Base-by-base conservation (phyloP, 2,888 invertebrate species). In the Pherbina coryleti region DNA sequence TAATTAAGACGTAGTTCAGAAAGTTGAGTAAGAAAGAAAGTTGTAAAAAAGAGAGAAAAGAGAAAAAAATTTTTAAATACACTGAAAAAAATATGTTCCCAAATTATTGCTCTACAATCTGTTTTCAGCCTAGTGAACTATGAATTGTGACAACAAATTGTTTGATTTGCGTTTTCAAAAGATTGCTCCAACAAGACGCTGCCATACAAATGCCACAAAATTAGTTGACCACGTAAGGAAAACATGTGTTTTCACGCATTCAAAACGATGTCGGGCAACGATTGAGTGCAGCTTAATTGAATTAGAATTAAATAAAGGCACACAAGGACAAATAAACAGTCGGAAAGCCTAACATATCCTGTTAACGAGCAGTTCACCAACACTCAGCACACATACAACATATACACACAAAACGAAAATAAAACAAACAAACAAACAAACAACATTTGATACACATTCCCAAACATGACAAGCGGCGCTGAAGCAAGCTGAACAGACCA, bases 191-290 rank as follows among this genome's bases (percentile, higher is more conserved):
- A 28, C 19, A 14, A 60, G 57, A 60, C 9, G 57, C 8, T 55
- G 55, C 19, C 25, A 11, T 60, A 60, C 17, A 25, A 22, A 19
- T 55, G n/a, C 8, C 11, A 3, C 8, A 60, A n/a, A 25, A 11
- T 14, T 25, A 7, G 57, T 25, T 60, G 25, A 60, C 9, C 57
- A 22, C 14, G 11, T 44, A 11, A 44, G 14, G 28, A 5, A 37
- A 67, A 67, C 67, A 67, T 37, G 44, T 67, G 67, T 67, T 67
- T 67, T 67, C 67, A 67, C 67, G 67, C 67, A 67, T 19, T 67
- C 44, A 37, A 67, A 34, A 60, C 60, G 11, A 60, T 60, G 60
- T 60, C 44, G 19, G 37, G 31, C 34, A n/a, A 28, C 34, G 37
- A 44, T n/a, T 67, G 67, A 37, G 37, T 67, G 34, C 8, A 22